Conservation (phyloP, 2,797 vertebrate species). For the Rhinoraja longicauda region DNA sequence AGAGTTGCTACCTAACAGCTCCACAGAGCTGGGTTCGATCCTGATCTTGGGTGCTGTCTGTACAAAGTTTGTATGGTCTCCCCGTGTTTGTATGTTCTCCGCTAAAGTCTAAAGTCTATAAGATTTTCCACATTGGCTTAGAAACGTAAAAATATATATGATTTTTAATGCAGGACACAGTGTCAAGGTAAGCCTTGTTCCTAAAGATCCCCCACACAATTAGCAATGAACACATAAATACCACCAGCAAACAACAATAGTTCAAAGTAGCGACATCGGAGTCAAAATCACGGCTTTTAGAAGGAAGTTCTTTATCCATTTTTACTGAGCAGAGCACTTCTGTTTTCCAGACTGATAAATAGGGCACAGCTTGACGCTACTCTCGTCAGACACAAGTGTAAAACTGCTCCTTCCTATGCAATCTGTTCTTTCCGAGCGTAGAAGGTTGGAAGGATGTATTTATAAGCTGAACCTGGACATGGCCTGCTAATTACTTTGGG, state of each 20-base stretch:
- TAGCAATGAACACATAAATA: background rate
- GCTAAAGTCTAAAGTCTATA: background rate
- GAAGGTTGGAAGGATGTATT: constrained; percentile 30
- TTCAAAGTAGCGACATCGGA: constrained; percentile 12
- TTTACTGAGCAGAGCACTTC: constrained; percentile 31
- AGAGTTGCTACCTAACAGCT: too few relatives aligned
- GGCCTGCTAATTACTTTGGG: background rate
- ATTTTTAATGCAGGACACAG: background rate
- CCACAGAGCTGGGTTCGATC: too few relatives aligned
- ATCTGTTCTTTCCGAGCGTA: constrained; percentile 27
- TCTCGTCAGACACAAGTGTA: constrained; percentile 31
- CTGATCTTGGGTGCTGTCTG: too few relatives aligned
- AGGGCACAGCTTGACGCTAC: constrained; percentile 34
- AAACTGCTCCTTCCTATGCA: constrained; percentile 35
- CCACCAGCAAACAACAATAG: background rate
- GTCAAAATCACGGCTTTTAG: background rate
- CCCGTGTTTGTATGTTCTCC: too few relatives aligned
- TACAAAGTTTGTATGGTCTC: too few relatives aligned
- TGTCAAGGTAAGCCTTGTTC: background rate
- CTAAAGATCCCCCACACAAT: background rate
- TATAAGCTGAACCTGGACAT: background rate
- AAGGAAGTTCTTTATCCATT: constrained; percentile 9
- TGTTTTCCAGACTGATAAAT: constrained; percentile 34
- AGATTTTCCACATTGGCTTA: background rate
- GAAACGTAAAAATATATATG: background rate